These are phyloP conservation scores for Mesitornis unicolor DNA, from an alignment of 2,113 vertebrate genomes.

Conservation along the genomic window DNA sequence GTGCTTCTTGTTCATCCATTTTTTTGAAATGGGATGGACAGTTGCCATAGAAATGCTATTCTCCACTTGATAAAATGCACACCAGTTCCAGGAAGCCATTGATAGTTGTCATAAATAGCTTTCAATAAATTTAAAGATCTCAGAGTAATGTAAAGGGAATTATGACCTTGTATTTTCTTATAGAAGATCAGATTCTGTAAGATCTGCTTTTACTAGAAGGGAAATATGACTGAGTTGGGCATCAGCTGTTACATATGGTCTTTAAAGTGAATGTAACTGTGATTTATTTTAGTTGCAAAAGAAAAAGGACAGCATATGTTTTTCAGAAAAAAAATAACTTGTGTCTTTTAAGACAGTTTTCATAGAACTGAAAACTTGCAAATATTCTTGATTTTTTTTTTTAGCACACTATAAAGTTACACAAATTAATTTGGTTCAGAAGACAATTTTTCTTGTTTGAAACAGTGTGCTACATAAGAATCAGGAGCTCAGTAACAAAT, in stretches of 20 bases:
- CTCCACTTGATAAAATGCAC: not conserved
- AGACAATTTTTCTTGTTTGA: not conserved
- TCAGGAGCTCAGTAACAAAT: not conserved
- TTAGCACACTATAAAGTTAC: not conserved
- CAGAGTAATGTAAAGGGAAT: not conserved
- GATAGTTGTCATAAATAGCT: conserved; percentile 27
- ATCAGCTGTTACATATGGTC: not conserved
- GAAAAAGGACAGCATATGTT: not conserved
- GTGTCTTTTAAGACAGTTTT: not conserved
- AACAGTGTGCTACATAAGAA: not conserved
- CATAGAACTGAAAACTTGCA: not conserved
- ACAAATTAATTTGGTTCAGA: not conserved
- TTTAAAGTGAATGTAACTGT: not conserved
- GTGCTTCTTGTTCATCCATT: not conserved
- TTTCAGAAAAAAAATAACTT: not conserved
- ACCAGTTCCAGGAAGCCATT: not conserved
- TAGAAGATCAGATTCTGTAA: not conserved
- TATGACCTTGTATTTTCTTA: not conserved
- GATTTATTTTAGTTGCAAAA: not conserved
- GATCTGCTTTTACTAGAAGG: not conserved
- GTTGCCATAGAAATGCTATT: conserved; percentile 62
- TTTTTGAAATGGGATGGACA: not conserved
- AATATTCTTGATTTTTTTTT: not conserved
- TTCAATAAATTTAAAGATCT: conserved; percentile 30
- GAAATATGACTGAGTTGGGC: not conserved